These are phyloP conservation scores for Ceratotherium simum DNA, from an alignment of 2,113 vertebrate genomes.

Conservation along the genomic window DNA sequence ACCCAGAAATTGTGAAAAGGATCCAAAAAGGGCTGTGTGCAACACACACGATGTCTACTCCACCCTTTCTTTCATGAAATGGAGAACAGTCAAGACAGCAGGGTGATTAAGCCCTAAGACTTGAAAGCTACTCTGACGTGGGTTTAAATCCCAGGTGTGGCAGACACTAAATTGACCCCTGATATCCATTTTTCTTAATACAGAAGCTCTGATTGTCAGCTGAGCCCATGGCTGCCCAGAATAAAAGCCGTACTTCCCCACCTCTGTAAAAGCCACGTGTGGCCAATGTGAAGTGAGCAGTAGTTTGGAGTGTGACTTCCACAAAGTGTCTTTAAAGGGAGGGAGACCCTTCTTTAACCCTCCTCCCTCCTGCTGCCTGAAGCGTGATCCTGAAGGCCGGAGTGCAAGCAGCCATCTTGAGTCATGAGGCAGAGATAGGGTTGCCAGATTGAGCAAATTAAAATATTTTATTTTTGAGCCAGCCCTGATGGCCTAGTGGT, in stretches of 20 bases:
- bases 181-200: neutral
- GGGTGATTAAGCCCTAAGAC: conserved; percentile 16
- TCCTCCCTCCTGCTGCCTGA: neutral
- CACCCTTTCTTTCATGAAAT: neutral
- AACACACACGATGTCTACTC: neutral
- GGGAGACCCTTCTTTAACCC: neutral
- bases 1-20: neutral
- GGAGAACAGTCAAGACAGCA: neutral
- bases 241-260: neutral
- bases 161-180: neutral
- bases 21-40: neutral
- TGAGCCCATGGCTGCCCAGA: neutral
- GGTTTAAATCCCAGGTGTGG: neutral
- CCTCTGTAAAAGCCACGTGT: neutral
- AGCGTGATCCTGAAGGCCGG: neutral
- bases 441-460: conserved; percentile 11
- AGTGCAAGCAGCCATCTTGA: neutral
- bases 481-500: no score
- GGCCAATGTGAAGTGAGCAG: neutral
- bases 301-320: neutral
- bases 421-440: neutral
- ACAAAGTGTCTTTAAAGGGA: neutral
- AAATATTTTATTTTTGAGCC: neutral
- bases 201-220: neutral
- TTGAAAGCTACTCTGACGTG: neutral